phyloP scores from a whole-genome alignment of 53 echinoderm and acorn worm species.

The Actinopyga echinites region DNA sequence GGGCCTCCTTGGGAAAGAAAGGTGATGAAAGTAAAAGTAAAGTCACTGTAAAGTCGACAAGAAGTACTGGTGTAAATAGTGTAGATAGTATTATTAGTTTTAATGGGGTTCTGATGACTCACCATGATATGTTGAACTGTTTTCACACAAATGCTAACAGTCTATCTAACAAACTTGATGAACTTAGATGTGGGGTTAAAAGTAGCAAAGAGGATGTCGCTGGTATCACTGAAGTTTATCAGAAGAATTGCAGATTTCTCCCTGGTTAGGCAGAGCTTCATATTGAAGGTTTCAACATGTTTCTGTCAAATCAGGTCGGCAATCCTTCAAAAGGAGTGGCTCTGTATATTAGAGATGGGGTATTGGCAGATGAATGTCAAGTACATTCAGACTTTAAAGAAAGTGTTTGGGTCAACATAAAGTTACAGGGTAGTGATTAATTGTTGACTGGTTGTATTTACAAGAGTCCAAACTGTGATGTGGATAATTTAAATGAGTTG shows the following conservation, averaged over 20 bases:
- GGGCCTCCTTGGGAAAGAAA: slow-evolving; percentile 31
- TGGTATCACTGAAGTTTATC: not conserved
- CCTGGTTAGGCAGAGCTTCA: not conserved
- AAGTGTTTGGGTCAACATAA: too few species aligned
- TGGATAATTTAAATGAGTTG: too few species aligned
- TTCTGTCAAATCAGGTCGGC: not conserved
- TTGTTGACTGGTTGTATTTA: too few species aligned
- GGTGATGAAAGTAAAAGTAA: slow-evolving; percentile 28
- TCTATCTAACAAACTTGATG: not conserved
- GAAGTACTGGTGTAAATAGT: slow-evolving; percentile 15
- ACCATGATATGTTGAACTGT: slow-evolving; percentile 10
- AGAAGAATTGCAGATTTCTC: too few species aligned
- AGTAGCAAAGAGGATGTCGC: not conserved
- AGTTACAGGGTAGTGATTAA: too few species aligned
- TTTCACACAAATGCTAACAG: slow-evolving; percentile 20
- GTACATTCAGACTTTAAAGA: not conserved
- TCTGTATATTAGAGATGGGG: not conserved
- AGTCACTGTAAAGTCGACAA: slow-evolving; percentile 3
- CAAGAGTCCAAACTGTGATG: not conserved
- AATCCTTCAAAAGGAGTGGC: not conserved
- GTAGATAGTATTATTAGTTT: slow-evolving; percentile 9
- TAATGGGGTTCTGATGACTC: not conserved
- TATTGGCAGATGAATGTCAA: not conserved
- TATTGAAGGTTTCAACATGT: not conserved
- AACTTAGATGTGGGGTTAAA: not conserved